Percentiles rank a stretch among this genome's conserved stretches.
phyloP scores from a whole-genome alignment of 1,140 invertebrate species.

The Pseudoatta argentina region DNA sequence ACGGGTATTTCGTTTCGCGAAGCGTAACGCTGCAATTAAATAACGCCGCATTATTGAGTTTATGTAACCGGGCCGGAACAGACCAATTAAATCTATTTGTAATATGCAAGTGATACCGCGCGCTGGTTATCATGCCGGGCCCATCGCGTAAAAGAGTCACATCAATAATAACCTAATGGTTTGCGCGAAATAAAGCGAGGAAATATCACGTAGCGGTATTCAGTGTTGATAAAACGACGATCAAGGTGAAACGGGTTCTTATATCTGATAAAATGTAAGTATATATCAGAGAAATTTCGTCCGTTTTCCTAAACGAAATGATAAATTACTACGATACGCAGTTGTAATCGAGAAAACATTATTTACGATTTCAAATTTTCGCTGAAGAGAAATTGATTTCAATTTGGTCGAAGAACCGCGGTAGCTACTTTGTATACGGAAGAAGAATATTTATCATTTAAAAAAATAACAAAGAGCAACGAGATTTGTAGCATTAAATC shows the following conservation, averaged over 20 bases:
- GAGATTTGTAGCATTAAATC: slow-evolving; percentile 5
- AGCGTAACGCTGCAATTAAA: slow-evolving; percentile 53
- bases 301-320: slow-evolving; percentile 13
- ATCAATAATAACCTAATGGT: neutral
- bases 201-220: neutral
- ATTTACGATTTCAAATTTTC: neutral
- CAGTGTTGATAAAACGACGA: slow-evolving; percentile 28
- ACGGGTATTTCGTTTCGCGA: slow-evolving; percentile 48
- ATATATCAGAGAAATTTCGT: slow-evolving; percentile 14
- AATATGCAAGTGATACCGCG: slow-evolving; percentile 46
- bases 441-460: neutral
- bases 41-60: slow-evolving; percentile 36
- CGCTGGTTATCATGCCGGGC: slow-evolving; percentile 9
- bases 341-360: neutral
- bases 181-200: slow-evolving; percentile 39
- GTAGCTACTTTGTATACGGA: too few relatives aligned
- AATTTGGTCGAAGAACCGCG: neutral
- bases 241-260: slow-evolving; percentile 46
- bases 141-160: slow-evolving; percentile 31
- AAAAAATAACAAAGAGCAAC: neutral
- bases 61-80: slow-evolving; percentile 42
- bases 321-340: slow-evolving; percentile 24
- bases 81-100: slow-evolving; percentile 67
- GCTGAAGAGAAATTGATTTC: neutral
- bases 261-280: slow-evolving; percentile 13